A percentile compares a stretch with the other conserved stretches of the same genome.
These are phyloP conservation scores for Ctenoplectra terminalis DNA, from an alignment of 1,140 invertebrate genomes.

Conservation along the genomic window DNA sequence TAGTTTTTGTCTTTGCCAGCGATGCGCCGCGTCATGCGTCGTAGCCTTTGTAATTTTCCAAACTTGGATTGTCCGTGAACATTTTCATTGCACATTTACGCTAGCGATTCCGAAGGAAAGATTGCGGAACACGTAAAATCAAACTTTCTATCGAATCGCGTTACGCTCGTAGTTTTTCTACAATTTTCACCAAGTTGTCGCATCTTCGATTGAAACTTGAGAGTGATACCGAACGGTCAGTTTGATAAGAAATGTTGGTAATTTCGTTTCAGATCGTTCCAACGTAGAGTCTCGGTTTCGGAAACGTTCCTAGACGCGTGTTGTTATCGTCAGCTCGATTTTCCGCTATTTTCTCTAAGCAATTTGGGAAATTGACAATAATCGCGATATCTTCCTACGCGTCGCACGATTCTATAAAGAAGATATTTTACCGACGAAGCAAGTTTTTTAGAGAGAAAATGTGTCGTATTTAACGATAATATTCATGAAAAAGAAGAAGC, in stretches of 20 bases:
- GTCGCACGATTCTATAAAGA: neutral
- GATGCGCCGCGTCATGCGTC: neutral
- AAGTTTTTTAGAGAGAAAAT: neutral
- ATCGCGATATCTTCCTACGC: neutral
- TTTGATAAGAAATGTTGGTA: constrained; percentile 7
- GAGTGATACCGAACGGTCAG: too few species aligned
- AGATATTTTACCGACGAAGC: neutral
- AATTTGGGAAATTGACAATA: constrained; percentile 37
- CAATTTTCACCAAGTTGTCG: neutral
- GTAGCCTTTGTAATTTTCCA: constrained; percentile 5
- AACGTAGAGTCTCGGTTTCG: neutral
- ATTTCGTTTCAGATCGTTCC: neutral
- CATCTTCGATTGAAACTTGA: neutral
- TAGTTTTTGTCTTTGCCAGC: constrained; percentile 19
- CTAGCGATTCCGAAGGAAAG: neutral
- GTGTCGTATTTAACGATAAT: neutral
- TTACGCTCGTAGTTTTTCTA: too few species aligned
- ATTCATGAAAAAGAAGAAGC: neutral
- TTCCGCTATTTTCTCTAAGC: neutral
- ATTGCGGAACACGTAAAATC: neutral
- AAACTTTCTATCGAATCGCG: neutral
- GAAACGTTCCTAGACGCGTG: neutral
- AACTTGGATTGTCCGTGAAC: constrained; percentile 21
- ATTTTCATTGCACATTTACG: constrained; percentile 10
- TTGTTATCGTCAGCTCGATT: neutral